Percentiles rank a stretch among this genome's conserved stretches.
These are phyloP conservation scores for Dolichopus griseipennis DNA, from an alignment of 2,888 invertebrate genomes.

Conservation along the genomic window DNA sequence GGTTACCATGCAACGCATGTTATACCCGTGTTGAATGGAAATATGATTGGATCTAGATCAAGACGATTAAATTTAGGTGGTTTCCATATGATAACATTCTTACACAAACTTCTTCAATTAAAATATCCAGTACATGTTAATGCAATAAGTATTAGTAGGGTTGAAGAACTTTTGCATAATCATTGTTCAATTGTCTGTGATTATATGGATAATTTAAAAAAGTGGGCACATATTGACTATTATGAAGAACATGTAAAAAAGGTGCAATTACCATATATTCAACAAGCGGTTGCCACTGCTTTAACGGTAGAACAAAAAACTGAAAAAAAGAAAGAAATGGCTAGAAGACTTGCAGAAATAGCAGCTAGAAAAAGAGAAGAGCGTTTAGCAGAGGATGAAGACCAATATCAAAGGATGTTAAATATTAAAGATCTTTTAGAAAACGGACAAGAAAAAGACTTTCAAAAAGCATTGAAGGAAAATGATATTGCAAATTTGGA, in stretches of 20 bases:
- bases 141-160: slow-evolving; percentile 75
- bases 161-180: slow-evolving; percentile 77
- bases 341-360: slow-evolving; percentile 74
- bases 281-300: slow-evolving; percentile 43
- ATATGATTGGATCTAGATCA: slow-evolving; percentile 58
- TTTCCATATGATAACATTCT: slow-evolving; percentile 71
- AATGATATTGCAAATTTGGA: slow-evolving; percentile 65
- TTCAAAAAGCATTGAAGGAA: slow-evolving; percentile 63
- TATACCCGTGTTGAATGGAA: slow-evolving; percentile 68
- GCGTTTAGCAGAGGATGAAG: slow-evolving; percentile 79
- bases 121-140: slow-evolving; percentile 89
- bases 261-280: slow-evolving; percentile 71
- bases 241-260: slow-evolving; percentile 74
- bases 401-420: slow-evolving; percentile 66
- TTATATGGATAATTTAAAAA: slow-evolving; percentile 67
- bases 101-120: slow-evolving; percentile 72
- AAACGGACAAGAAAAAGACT: slow-evolving; percentile 64
- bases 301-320: slow-evolving; percentile 67
- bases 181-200: slow-evolving; percentile 70
- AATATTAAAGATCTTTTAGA: slow-evolving; percentile 69
- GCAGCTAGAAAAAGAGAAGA: slow-evolving; percentile 84
- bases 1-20: slow-evolving; percentile 86
- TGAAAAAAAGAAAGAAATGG: slow-evolving; percentile 78
- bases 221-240: slow-evolving; percentile 74
- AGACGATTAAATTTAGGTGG: slow-evolving; percentile 79